Evolutionary conservation across 2,888 invertebrate species (phyloP).

Genomic region (Drosophila dives): DNA sequence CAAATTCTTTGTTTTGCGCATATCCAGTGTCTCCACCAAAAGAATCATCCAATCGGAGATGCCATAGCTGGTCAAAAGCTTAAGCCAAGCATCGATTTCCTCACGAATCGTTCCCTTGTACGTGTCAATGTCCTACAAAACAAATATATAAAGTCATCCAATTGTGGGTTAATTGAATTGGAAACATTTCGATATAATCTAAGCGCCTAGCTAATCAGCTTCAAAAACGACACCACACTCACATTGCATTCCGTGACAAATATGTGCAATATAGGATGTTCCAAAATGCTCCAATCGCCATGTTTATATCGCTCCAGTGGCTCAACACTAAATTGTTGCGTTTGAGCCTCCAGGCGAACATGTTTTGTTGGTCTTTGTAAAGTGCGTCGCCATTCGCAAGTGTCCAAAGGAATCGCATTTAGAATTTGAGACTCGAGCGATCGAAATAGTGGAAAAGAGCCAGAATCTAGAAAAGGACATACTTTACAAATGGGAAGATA

Average conservation of each 20-base stretch:
- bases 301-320: conserved; percentile 88
- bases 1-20: conserved; percentile 95
- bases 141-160: not conserved
- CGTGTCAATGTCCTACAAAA: conserved; percentile 92
- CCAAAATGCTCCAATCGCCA: conserved; percentile 91
- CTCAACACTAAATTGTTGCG: conserved; percentile 91
- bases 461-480: conserved; percentile 88
- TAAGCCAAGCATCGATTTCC: conserved; percentile 95
- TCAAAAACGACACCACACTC: conserved; percentile 69
- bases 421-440: conserved; percentile 91
- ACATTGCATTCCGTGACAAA: conserved; percentile 98
- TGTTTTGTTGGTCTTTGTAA: conserved; percentile 94
- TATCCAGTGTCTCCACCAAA: conserved; percentile 95
- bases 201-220: not conserved
- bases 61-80: conserved; percentile 90
- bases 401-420: conserved; percentile 93
- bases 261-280: conserved; percentile 96
- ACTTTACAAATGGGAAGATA: not conserved
- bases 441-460: conserved; percentile 93
- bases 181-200: not conserved
- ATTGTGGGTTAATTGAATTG: not conserved
- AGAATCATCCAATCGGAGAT: conserved; percentile 97
- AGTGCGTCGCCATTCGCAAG: conserved; percentile 96
- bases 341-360: conserved; percentile 92
- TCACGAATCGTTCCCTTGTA: conserved; percentile 95